Percentiles rank a stretch among this genome's conserved stretches.
Conservation (phyloP, 1,140 invertebrate species). For the Drosophila prosaltans region DNA sequence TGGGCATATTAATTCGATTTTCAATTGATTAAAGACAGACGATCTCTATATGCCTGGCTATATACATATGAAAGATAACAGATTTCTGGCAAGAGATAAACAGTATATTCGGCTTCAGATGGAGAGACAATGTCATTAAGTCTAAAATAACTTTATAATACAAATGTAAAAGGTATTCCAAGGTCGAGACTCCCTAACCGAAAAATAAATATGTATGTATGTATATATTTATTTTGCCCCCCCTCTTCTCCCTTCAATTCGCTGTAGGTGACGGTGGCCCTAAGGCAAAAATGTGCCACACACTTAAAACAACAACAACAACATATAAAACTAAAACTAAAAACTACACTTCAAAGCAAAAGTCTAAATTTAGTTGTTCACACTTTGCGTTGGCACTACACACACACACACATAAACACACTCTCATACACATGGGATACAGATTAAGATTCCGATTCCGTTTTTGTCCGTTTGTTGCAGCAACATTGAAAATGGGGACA, state of each 20-base stretch:
- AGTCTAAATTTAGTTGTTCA: constrained; percentile 72
- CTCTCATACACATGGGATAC: constrained; percentile 19
- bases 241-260: not conserved
- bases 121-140: too few relatives aligned
- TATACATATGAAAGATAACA: too few relatives aligned
- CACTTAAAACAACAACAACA: constrained; percentile 10
- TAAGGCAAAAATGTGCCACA: constrained; percentile 14
- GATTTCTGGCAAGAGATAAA: too few relatives aligned
- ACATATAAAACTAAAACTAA: constrained; percentile 36
- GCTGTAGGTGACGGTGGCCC: constrained; percentile 7
- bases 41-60: too few relatives aligned
- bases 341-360: constrained; percentile 61
- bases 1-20: not conserved
- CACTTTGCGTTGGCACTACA: constrained; percentile 69
- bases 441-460: constrained; percentile 24
- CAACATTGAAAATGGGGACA: constrained; percentile 12
- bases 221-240: not conserved
- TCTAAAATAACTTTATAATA: too few relatives aligned
- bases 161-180: not conserved
- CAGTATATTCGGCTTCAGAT: too few relatives aligned
- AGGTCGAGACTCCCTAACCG: not conserved
- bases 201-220: not conserved
- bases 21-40: too few relatives aligned
- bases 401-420: constrained; percentile 19
- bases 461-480: constrained; percentile 9